Percentiles rank a stretch among this genome's conserved stretches.
Evolutionary conservation across 2,113 vertebrate species (phyloP).

Genomic region (Apistogramma diplotaenia): DNA sequence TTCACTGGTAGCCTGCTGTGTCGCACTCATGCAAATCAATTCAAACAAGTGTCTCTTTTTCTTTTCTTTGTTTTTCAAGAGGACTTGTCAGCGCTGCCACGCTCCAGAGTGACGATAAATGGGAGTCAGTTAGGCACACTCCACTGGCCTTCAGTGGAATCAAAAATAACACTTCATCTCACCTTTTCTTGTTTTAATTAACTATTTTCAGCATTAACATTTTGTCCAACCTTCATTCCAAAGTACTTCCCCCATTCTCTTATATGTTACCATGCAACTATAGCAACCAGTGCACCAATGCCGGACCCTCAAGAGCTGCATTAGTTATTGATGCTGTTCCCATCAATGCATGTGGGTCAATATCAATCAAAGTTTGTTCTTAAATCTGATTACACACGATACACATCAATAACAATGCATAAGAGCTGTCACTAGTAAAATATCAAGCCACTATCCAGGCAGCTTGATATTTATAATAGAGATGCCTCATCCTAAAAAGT

Average conservation of each 20-base stretch:
- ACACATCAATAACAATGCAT: not conserved
- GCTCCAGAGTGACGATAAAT: constrained; percentile 20
- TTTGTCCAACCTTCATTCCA: not conserved
- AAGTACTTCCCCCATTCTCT: not conserved
- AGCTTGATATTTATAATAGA: not conserved
- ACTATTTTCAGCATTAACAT: not conserved
- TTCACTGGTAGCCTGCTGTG: not conserved
- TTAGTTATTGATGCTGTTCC: not conserved
- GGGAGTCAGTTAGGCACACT: not conserved
- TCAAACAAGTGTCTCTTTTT: constrained; percentile 18
- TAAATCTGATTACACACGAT: not conserved
- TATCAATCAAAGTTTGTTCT: not conserved
- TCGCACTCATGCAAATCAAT: constrained; percentile 14
- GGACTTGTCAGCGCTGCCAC: not conserved
- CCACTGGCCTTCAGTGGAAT: not conserved
- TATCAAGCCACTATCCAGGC: not conserved
- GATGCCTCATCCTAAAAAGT: constrained; percentile 2
- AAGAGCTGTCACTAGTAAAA: not conserved
- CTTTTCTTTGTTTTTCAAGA: not conserved
- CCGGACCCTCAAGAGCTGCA: not conserved
- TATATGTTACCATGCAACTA: not conserved
- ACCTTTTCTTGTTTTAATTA: not conserved
- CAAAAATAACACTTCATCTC: not conserved
- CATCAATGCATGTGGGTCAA: not conserved
- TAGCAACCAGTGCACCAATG: not conserved